Percentiles rank a stretch among this genome's conserved stretches.
These are phyloP conservation scores for Torymus texanus DNA, from an alignment of 2,888 invertebrate genomes.

Conservation along the genomic window DNA sequence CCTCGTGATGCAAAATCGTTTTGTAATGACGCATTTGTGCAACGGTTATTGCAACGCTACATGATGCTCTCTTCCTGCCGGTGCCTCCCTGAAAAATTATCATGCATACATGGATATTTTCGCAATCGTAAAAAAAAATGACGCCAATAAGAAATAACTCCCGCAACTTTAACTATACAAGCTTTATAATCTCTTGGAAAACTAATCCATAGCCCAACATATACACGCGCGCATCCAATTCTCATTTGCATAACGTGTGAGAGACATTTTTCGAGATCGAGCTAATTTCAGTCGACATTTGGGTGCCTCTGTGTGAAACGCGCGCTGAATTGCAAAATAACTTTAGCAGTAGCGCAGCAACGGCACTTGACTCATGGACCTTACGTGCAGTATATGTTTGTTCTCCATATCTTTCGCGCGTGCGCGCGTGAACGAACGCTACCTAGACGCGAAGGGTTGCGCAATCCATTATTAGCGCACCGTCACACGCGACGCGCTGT, in stretches of 20 bases:
- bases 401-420: conserved; percentile 5
- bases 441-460: conserved; percentile 59
- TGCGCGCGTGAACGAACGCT: neutral
- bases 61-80: no score
- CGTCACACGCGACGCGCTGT: conserved; percentile 63
- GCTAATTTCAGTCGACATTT: conserved; percentile 36
- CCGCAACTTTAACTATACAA: no score
- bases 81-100: no score
- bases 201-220: no score
- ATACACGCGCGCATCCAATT: neutral
- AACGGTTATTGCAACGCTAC: no score
- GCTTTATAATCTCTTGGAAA: no score
- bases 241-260: conserved; percentile 28
- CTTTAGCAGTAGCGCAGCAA: neutral
- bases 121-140: no score
- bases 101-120: no score
- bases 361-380: conserved; percentile 62
- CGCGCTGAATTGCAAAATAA: conserved; percentile 46
- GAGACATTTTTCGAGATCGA: neutral
- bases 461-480: conserved; percentile 65
- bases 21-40: no score
- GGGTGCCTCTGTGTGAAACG: conserved; percentile 16
- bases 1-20: neutral
- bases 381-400: conserved; percentile 36
- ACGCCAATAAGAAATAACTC: no score